Percentiles rank a stretch among this genome's conserved stretches.
phyloP scores from a whole-genome alignment of 2,113 vertebrate species.

The Butorides virescens region DNA sequence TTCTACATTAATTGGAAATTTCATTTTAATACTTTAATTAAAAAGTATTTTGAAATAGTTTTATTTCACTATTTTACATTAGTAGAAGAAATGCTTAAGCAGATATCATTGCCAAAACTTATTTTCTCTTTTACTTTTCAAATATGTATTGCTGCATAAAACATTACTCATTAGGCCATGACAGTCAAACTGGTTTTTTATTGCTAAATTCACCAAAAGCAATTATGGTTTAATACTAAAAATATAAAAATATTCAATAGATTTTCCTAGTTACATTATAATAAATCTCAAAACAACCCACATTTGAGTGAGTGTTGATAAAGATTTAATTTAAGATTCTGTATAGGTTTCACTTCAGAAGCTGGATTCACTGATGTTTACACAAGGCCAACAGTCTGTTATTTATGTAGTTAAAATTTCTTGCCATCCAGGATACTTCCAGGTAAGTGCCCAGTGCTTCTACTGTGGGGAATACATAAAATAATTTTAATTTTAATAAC shows the following conservation, averaged over 20 bases:
- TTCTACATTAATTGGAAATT: not conserved
- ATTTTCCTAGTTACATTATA: not conserved
- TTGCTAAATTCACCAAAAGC: not conserved
- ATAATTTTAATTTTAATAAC: not conserved
- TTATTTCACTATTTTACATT: not conserved
- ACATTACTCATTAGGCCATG: not conserved
- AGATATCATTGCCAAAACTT: not conserved
- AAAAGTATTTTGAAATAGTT: fast-evolving
- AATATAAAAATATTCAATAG: not conserved
- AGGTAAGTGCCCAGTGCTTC: not conserved
- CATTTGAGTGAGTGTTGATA: not conserved
- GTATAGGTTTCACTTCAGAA: not conserved
- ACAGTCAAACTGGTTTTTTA: not conserved
- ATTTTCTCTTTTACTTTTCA: not conserved
- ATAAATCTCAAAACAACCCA: not conserved
- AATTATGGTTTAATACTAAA: not conserved
- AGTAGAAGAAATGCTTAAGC: not conserved
- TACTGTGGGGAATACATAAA: not conserved
- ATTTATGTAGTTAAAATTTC: not conserved
- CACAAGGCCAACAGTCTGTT: not conserved
- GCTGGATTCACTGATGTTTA: not conserved
- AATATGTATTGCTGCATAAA: not conserved
- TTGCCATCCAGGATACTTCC: not conserved
- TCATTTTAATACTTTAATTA: not conserved
- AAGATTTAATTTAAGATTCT: not conserved